Conservation (phyloP, 2,888 invertebrate species). For the Oxyscelio sp. region DNA sequence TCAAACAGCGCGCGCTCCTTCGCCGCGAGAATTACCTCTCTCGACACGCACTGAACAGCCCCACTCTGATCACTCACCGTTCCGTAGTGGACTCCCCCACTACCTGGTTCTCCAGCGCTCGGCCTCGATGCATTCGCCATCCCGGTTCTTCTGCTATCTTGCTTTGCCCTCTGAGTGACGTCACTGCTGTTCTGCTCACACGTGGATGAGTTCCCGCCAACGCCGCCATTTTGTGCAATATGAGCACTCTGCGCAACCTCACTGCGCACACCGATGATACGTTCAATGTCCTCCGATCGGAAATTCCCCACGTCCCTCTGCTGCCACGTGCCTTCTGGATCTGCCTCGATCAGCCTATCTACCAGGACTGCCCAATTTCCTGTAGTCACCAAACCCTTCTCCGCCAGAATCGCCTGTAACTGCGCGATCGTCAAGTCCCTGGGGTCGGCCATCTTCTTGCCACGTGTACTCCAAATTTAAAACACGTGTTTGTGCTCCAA, state of each 20-base stretch:
- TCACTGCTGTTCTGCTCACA: too few relatives aligned
- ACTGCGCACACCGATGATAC: neutral
- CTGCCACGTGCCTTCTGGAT: neutral
- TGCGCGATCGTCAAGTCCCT: neutral
- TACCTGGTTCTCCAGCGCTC: neutral
- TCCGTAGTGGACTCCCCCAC: neutral
- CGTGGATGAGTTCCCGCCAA: neutral
- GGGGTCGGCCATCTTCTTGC: neutral
- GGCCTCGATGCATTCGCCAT: neutral
- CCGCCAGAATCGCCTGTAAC: neutral
- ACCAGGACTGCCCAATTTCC: conserved; percentile 3
- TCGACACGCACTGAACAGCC: neutral
- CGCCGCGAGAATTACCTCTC: neutral
- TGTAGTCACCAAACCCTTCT: conserved; percentile 3
- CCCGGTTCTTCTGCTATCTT: neutral
- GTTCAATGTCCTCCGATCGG: neutral
- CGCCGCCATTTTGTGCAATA: neutral
- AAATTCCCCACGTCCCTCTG: too few relatives aligned
- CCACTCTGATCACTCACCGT: neutral
- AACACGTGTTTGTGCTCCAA: neutral
- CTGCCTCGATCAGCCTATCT: neutral
- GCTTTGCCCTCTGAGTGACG: too few relatives aligned
- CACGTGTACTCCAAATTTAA: neutral
- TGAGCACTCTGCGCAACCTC: neutral
- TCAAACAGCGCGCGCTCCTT: neutral